phyloP scores from a whole-genome alignment of 2,797 vertebrate genomes.

The Tokudaia tokunoshimensis region DNA sequence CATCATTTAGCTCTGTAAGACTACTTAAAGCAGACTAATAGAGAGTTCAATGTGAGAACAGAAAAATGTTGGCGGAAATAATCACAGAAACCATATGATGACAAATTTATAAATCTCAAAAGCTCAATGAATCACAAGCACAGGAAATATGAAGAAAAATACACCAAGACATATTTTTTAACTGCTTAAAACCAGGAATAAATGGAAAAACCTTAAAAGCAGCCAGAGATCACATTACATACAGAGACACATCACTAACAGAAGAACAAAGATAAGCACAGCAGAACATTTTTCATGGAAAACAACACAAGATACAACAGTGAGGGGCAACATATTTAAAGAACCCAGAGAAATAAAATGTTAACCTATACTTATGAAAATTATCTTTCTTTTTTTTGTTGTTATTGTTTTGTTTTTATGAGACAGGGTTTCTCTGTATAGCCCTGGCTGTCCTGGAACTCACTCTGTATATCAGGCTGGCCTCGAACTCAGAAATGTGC shows the following conservation, averaged over 20 bases:
- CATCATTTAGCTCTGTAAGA: background rate
- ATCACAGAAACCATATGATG: conserved; percentile 25
- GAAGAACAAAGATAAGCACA: background rate
- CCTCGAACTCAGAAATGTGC: too few relatives aligned
- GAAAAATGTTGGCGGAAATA: conserved; percentile 20
- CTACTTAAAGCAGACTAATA: background rate
- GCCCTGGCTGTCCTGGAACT: too few relatives aligned
- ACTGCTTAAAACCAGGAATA: conserved; percentile 42
- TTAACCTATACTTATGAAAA: background rate
- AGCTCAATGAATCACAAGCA: conserved; percentile 14
- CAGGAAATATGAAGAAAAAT: conserved; percentile 50
- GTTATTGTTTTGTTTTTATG: too few relatives aligned
- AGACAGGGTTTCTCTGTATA: too few relatives aligned
- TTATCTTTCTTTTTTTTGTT: background rate
- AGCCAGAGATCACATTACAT: conserved; percentile 24
- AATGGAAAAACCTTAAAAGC: conserved; percentile 12
- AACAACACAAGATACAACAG: background rate
- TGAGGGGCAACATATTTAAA: background rate
- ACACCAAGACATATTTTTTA: background rate
- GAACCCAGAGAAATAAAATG: background rate
- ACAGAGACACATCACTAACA: conserved; percentile 27
- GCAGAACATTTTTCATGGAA: conserved; percentile 35
- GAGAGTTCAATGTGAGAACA: background rate
- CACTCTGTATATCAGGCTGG: too few relatives aligned
- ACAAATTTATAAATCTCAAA: conserved; percentile 24